phyloP scores from a whole-genome alignment of 2,888 invertebrate genomes.

The Frankliniella fusca region DNA sequence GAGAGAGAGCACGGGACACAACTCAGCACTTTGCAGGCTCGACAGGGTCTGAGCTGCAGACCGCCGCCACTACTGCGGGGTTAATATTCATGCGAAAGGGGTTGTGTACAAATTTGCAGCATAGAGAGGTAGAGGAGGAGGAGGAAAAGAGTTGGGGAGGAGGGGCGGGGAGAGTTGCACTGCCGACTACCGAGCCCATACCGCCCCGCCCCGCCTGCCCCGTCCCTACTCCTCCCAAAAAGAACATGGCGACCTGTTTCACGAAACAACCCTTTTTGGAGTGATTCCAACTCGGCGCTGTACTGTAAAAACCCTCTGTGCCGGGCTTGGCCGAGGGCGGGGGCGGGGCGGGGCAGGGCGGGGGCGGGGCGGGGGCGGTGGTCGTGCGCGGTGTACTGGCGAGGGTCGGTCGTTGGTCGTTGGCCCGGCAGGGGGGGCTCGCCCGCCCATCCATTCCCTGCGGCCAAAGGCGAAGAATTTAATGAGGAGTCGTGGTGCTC shows the following conservation, averaged over 20 bases:
- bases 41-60: background rate
- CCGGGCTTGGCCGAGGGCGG: background rate
- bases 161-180: no score
- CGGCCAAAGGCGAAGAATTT: no score
- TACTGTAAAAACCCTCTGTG: background rate
- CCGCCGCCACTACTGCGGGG: background rate
- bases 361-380: background rate
- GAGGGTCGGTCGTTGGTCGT: background rate
- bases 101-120: background rate
- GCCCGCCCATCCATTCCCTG: no score
- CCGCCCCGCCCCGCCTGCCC: background rate
- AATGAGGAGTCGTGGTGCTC: no score
- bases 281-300: constrained; percentile 13
- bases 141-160: no score
- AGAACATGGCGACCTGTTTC: constrained; percentile 12
- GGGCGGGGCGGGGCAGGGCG: background rate
- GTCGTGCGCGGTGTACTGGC: background rate
- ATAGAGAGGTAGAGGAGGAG: no score
- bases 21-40: constrained; percentile 2
- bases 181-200: background rate
- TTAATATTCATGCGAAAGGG: constrained; percentile 14
- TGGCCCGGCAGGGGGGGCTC: background rate
- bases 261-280: constrained; percentile 26
- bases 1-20: background rate
- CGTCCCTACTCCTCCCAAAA: background rate